These are phyloP conservation scores for Harlomillsia oculata DNA, from an alignment of 1,140 invertebrate species.

Conservation along the genomic window DNA sequence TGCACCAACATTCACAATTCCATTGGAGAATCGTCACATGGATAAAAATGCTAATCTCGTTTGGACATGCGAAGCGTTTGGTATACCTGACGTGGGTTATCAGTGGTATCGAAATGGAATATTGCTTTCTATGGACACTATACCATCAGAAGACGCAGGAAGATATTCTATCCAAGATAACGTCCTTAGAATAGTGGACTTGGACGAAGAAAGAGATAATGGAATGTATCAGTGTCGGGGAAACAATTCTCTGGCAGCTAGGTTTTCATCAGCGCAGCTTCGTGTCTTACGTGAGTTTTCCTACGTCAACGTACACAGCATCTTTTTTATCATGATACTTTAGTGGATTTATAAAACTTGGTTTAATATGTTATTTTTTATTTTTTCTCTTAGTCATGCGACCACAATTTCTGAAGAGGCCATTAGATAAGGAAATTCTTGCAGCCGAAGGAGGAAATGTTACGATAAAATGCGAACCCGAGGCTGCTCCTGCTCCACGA, in stretches of 20 bases:
- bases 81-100: slow-evolving; percentile 86
- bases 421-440: slow-evolving; percentile 76
- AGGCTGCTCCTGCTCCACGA: slow-evolving; percentile 80
- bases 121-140: slow-evolving; percentile 52
- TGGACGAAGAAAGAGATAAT: slow-evolving; percentile 68
- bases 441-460: slow-evolving; percentile 83
- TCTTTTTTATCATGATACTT: neutral
- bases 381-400: slow-evolving; percentile 54
- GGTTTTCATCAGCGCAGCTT: slow-evolving; percentile 79
- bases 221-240: slow-evolving; percentile 96
- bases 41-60: slow-evolving; percentile 69
- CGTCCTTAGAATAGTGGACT: slow-evolving; percentile 67
- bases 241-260: slow-evolving; percentile 73
- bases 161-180: slow-evolving; percentile 76
- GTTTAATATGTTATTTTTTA: neutral
- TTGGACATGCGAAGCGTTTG: slow-evolving; percentile 92
- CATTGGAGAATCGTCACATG: slow-evolving; percentile 75
- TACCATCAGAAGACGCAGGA: slow-evolving; percentile 58
- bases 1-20: slow-evolving; percentile 85
- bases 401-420: slow-evolving; percentile 82
- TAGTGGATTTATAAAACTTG: neutral
- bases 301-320: neutral
- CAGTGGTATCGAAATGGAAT: slow-evolving; percentile 83
- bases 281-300: slow-evolving; percentile 59
- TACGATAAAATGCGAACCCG: slow-evolving; percentile 83